phyloP scores from a whole-genome alignment of 2,888 invertebrate species.

The Tipula unca region DNA sequence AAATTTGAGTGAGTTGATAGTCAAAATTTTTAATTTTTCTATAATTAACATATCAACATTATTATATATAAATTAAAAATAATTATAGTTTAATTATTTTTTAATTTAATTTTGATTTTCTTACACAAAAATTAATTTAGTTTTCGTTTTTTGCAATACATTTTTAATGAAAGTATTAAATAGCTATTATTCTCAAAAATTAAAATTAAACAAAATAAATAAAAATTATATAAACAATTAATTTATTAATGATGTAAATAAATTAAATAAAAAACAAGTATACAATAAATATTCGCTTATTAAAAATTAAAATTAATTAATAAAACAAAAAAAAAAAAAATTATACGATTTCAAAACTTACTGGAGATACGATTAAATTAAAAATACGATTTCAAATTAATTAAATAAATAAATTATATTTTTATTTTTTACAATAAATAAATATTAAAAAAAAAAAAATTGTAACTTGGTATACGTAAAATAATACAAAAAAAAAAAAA shows the following conservation, averaged over 20 bases:
- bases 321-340: not conserved
- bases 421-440: constrained; percentile 17
- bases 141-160: not conserved
- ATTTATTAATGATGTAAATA: constrained; percentile 10
- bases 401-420: constrained; percentile 16
- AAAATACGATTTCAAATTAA: constrained; percentile 17
- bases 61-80: not conserved
- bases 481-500: constrained; percentile 2
- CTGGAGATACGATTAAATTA: constrained; percentile 18
- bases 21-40: constrained; percentile 14
- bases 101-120: constrained; percentile 9
- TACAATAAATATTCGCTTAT: constrained; percentile 3
- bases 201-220: not conserved
- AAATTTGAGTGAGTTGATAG: constrained; percentile 14
- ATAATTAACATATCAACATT: constrained; percentile 8
- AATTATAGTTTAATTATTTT: not conserved
- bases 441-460: not conserved
- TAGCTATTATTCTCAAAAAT: constrained; percentile 14
- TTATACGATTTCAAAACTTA: constrained; percentile 3
- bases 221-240: not conserved
- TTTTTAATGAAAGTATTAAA: not conserved
- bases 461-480: constrained; percentile 19
- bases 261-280: constrained; percentile 10
- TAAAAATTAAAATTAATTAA: constrained; percentile 9
- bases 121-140: not conserved